Percentiles rank a stretch among this genome's conserved stretches.
Evolutionary conservation across 2,888 invertebrate genomes (phyloP).

Genomic region (Heliconius hortense): DNA sequence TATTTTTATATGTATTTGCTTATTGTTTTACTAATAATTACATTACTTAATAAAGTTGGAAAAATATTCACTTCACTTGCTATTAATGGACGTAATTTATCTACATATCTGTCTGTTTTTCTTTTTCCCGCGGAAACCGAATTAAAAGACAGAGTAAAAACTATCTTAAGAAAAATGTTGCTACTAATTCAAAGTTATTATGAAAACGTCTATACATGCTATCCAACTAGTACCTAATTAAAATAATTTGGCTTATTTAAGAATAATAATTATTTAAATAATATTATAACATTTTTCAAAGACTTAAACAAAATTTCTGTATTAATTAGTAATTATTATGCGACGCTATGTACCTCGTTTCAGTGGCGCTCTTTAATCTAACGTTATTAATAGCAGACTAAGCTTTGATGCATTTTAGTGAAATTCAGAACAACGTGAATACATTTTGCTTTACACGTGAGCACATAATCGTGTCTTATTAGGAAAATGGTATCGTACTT

Average conservation of each 20-base stretch:
- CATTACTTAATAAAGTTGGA: too few species aligned
- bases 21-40: too few species aligned
- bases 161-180: too few species aligned
- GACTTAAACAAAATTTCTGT: slow-evolving; percentile 33
- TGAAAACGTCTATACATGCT: too few species aligned
- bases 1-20: too few species aligned
- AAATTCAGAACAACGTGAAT: slow-evolving; percentile 56
- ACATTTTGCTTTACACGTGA: slow-evolving; percentile 63
- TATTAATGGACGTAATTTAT: too few species aligned
- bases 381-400: slow-evolving; percentile 55
- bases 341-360: slow-evolving; percentile 39
- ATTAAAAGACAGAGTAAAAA: too few species aligned
- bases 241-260: not conserved
- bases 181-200: too few species aligned
- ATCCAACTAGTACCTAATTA: too few species aligned
- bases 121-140: too few species aligned
- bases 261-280: not conserved
- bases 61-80: too few species aligned
- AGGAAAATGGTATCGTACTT: slow-evolving; percentile 60
- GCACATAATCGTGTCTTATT: slow-evolving; percentile 62
- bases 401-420: slow-evolving; percentile 62
- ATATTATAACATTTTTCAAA: slow-evolving; percentile 20
- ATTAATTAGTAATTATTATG: slow-evolving; percentile 43
- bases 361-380: slow-evolving; percentile 50
- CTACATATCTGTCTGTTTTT: too few species aligned